phyloP scores from a whole-genome alignment of 2,113 vertebrate species.

The Leptosomus discolor region DNA sequence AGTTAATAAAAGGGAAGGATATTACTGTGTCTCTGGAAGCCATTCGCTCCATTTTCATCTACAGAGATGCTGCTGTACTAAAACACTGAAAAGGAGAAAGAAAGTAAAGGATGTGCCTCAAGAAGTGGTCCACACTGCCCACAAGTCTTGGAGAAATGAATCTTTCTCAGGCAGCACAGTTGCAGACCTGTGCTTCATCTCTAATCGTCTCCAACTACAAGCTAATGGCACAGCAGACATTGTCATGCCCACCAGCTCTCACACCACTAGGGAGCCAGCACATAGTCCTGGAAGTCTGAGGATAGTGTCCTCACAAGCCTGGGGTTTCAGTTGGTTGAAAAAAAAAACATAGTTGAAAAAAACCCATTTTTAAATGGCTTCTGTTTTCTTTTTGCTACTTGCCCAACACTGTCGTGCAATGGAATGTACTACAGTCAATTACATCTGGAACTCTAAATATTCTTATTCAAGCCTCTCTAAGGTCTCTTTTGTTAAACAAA shows the following conservation, averaged over 20 bases:
- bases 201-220: not conserved
- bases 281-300: rapidly evolving
- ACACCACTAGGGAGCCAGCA: not conserved
- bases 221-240: rapidly evolving
- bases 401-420: not conserved
- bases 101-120: not conserved
- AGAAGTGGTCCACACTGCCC: not conserved
- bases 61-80: not conserved
- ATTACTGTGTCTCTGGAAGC: not conserved
- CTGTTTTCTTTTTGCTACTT: not conserved
- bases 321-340: not conserved
- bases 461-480: not conserved
- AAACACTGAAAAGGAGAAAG: not conserved
- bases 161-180: not conserved
- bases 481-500: not conserved
- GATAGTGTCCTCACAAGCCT: not conserved
- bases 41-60: not conserved
- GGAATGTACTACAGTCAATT: not conserved
- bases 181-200: not conserved
- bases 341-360: too few species aligned
- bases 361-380: not conserved
- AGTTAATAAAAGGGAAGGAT: not conserved
- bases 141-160: not conserved
- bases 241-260: not conserved
- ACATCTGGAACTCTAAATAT: not conserved